phyloP scores from a whole-genome alignment of 1,140 invertebrate genomes.

The Drosophila jambulina region DNA sequence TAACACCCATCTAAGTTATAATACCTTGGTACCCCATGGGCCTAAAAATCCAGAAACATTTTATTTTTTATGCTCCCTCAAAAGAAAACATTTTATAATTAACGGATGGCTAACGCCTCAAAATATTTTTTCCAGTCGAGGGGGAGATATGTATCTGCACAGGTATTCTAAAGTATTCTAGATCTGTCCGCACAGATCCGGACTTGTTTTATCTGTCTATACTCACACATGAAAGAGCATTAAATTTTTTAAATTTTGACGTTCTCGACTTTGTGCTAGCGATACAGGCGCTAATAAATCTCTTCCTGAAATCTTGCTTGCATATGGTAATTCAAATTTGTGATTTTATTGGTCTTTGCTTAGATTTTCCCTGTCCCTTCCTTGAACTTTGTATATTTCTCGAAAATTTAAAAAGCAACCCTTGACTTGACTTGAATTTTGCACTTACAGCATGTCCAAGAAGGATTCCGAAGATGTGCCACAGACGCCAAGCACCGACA shows the following conservation, averaged over 20 bases:
- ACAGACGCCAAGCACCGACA: conserved; percentile 77
- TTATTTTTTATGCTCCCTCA: too few relatives aligned
- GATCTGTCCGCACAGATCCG: neutral
- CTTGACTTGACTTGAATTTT: neutral
- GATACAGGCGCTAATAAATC: neutral
- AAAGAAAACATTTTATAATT: too few relatives aligned
- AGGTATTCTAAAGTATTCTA: too few relatives aligned
- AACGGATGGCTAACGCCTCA: too few relatives aligned
- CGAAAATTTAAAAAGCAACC: neutral
- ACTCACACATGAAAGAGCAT: too few relatives aligned
- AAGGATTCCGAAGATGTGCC: conserved; percentile 80
- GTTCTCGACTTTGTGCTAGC: neutral
- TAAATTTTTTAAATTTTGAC: too few relatives aligned
- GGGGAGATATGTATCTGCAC: too few relatives aligned
- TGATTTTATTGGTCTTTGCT: neutral
- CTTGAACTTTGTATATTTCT: neutral
- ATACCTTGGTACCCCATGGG: too few relatives aligned
- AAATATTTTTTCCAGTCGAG: too few relatives aligned
- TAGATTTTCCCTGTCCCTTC: neutral
- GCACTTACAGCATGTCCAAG: conserved; percentile 69
- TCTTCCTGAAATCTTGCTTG: neutral
- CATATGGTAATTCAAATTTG: neutral
- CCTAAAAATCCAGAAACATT: too few relatives aligned
- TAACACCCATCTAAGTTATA: too few relatives aligned
- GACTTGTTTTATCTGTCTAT: too few relatives aligned